Base-by-base conservation (phyloP, 2,888 invertebrate genomes). In the Tetramorium bicarinatum region DNA sequence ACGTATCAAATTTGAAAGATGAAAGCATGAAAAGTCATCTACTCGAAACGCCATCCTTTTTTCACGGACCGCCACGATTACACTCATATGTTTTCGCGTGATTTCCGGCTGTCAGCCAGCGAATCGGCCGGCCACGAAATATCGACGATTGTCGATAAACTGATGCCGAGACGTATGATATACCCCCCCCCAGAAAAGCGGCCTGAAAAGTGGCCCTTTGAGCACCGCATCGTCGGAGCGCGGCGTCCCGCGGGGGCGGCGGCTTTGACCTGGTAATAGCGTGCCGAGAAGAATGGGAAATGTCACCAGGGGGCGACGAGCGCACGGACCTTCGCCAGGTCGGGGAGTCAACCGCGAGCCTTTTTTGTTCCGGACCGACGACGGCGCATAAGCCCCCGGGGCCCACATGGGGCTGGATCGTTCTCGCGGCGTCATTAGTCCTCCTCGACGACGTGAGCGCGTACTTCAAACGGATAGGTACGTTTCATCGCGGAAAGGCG, bases 231-330 rank as follows among this genome's bases (percentile, higher is more conserved):
- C 82, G 86, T 85, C 87, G 85, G 85, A 88, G 88, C 84, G 83
- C 88, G 94, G 90, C 93, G 88, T 93, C 94, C 94, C 93, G 94
- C 93, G 94, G 94, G 93, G 94, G 92, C 94, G 94, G 94, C 90
- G 49, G 93, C 94, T 94, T 94, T 94, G 94, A 93, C 92, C 92
- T 64, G 92, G 92, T 94, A 94, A 94, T 94, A 91, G 94, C 93
- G 94, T 93, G 94, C 94, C 93, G 93, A 94, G 93, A 94, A 94
- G 94, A 94, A 94, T 94, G 94, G 93, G 93, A 94, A 93, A 93
- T 94, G 94, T 94, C 94, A 94, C 94, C 93, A 94, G 94, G 94
- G 94, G 94, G 94, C 90, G 92, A 93, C 84, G 85, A 83, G 79
- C 61, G 54, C 85, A 77, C 85, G 86, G 88, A 87, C 89, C 89